Evolutionary conservation across 2,797 vertebrate genomes (phyloP).

Genomic region (Sebastes itinus): DNA sequence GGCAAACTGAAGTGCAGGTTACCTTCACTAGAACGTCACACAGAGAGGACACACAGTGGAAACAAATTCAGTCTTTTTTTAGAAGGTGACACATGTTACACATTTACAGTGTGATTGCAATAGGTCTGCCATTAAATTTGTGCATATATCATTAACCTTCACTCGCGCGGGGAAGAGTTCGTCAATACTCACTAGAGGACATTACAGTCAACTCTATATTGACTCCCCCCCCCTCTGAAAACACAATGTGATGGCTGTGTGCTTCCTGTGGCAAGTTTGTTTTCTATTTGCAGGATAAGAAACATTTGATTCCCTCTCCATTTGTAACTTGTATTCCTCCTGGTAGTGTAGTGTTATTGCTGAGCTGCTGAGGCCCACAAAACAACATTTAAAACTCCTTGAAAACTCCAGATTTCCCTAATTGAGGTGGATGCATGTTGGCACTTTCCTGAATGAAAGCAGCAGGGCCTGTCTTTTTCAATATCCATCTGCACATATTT

Average conservation of each 20-base stretch:
- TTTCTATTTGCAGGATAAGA: not conserved
- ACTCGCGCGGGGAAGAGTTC: not conserved
- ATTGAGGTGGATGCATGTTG: not conserved
- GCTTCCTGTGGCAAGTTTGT: not conserved
- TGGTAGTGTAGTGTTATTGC: not conserved
- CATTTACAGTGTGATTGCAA: not conserved
- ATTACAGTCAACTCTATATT: constrained; percentile 2
- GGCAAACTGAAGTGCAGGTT: not conserved
- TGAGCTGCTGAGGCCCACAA: not conserved
- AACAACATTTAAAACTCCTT: constrained; percentile 1
- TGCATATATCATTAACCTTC: constrained; percentile 7
- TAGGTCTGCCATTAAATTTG: constrained; percentile 1
- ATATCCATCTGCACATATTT: constrained; percentile 3
- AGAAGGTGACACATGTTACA: not conserved
- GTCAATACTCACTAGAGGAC: constrained; percentile 20
- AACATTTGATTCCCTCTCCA: not conserved
- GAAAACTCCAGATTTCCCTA: constrained; percentile 13
- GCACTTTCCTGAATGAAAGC: constrained; percentile 6
- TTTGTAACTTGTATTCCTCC: constrained; percentile 4
- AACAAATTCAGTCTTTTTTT: not conserved
- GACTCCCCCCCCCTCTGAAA: constrained; percentile 4
- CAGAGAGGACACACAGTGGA: not conserved
- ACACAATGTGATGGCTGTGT: not conserved
- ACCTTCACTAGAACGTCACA: not conserved
- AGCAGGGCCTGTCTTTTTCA: constrained; percentile 20